phyloP scores from a whole-genome alignment of 2,888 invertebrate species.

The Drosophila mercatorum region DNA sequence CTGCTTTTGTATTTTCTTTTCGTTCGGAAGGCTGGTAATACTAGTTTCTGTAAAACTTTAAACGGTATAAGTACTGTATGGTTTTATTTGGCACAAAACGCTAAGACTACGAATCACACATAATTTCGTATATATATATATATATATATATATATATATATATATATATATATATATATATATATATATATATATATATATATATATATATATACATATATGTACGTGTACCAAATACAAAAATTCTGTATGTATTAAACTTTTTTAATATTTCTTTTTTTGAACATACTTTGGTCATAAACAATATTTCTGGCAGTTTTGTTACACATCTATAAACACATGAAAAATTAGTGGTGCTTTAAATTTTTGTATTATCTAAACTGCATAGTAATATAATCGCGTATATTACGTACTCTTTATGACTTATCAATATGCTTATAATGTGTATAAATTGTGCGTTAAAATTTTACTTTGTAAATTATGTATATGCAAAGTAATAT shows the following conservation, averaged over 20 bases:
- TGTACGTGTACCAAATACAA: slow-evolving; percentile 49
- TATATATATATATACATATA: too few relatives aligned
- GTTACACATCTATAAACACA: slow-evolving; percentile 13
- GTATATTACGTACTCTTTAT: slow-evolving; percentile 14
- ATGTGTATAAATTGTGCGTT: background rate
- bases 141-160: too few relatives aligned
- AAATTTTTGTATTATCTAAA: slow-evolving; percentile 12
- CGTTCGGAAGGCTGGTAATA: slow-evolving; percentile 41
- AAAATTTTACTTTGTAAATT: background rate
- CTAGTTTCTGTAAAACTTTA: slow-evolving; percentile 31
- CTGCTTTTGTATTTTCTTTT: slow-evolving; percentile 51
- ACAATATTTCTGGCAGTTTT: slow-evolving; percentile 43
- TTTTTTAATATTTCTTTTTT: slow-evolving; percentile 40
- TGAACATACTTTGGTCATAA: slow-evolving; percentile 23
- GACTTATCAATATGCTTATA: background rate
- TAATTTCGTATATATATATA: slow-evolving; percentile 18
- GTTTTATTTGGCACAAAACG: slow-evolving; percentile 17
- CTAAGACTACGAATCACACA: slow-evolving; percentile 19
- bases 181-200: too few relatives aligned
- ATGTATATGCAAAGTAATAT: too few relatives aligned
- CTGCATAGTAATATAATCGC: slow-evolving; percentile 20
- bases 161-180: too few relatives aligned
- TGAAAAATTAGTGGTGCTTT: background rate
- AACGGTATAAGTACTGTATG: slow-evolving; percentile 20
- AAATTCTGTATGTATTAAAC: slow-evolving; percentile 41